Evolutionary conservation across 2,888 invertebrate species (phyloP).

Genomic region (Eupithecia insigniata): DNA sequence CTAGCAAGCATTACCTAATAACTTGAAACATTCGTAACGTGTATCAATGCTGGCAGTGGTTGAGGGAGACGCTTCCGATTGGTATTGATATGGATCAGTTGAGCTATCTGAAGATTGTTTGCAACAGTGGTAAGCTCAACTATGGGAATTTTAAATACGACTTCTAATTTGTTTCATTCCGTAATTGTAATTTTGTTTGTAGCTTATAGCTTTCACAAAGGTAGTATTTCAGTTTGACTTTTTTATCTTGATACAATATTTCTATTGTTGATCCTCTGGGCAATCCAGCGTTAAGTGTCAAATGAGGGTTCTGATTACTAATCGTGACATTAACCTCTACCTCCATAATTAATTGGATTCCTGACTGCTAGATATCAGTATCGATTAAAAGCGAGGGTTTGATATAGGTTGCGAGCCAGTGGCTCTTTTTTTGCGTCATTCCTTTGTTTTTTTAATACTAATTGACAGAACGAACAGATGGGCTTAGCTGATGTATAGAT

Average conservation of each 20-base stretch:
- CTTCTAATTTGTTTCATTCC: too few species aligned
- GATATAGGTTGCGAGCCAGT: conserved; percentile 15
- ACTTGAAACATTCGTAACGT: too few species aligned
- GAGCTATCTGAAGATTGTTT: too few species aligned
- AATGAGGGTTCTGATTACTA: conserved; percentile 14
- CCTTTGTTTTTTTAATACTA: neutral
- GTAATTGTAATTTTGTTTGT: too few species aligned
- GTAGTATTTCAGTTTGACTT: too few species aligned
- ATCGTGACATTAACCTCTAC: conserved; percentile 24
- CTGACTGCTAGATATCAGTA: conserved; percentile 22
- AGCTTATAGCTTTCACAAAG: too few species aligned
- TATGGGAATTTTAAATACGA: too few species aligned
- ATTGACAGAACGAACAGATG: neutral
- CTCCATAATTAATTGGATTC: conserved; percentile 29
- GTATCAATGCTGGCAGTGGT: too few species aligned
- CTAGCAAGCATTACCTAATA: too few species aligned
- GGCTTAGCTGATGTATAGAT: too few species aligned
- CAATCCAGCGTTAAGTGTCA: conserved; percentile 11
- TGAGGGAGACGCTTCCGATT: too few species aligned
- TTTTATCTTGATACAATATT: neutral
- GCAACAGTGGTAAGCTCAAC: too few species aligned
- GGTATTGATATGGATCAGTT: neutral
- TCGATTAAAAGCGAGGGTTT: conserved; percentile 25
- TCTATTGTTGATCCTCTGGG: conserved; percentile 1
- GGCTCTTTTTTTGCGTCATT: conserved; percentile 5